Percentiles rank a stretch among this genome's conserved stretches.
These are phyloP conservation scores for Eristalinus sepulchralis DNA, from an alignment of 2,888 invertebrate species.

Conservation along the genomic window DNA sequence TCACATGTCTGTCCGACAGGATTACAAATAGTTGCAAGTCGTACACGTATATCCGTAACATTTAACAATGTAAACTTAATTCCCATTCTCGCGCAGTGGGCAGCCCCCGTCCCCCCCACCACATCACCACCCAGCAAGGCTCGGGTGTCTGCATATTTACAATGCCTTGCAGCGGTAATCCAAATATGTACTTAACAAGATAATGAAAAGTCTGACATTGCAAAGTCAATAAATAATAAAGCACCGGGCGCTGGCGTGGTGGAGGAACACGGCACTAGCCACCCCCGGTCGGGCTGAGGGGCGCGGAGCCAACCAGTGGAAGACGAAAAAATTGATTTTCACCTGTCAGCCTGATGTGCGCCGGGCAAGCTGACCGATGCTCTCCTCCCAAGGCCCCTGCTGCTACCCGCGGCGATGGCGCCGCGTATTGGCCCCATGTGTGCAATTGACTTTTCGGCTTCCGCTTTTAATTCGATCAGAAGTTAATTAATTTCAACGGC, in stretches of 20 bases:
- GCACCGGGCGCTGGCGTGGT: slow-evolving; percentile 51
- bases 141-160: slow-evolving; percentile 68
- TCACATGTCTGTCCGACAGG: slow-evolving; percentile 37
- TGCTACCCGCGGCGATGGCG: background rate
- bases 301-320: background rate
- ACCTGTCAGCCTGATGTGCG: slow-evolving; percentile 54
- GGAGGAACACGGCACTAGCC: slow-evolving; percentile 42
- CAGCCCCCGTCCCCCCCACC: background rate
- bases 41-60: slow-evolving; percentile 48
- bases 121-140: slow-evolving; percentile 21
- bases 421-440: slow-evolving; percentile 57
- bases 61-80: slow-evolving; percentile 70
- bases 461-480: slow-evolving; percentile 71
- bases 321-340: slow-evolving; percentile 61
- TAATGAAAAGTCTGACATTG: slow-evolving; percentile 72
- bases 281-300: background rate
- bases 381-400: slow-evolving; percentile 25
- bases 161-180: slow-evolving; percentile 69
- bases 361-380: slow-evolving; percentile 2
- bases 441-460: slow-evolving; percentile 70
- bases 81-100: slow-evolving; percentile 30
- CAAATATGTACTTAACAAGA: slow-evolving; percentile 72
- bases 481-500: slow-evolving; percentile 71
- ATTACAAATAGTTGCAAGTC: slow-evolving; percentile 65
- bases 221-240: slow-evolving; percentile 72